phyloP scores from a whole-genome alignment of 2,888 invertebrate genomes.

The Stictocephala bisonia region DNA sequence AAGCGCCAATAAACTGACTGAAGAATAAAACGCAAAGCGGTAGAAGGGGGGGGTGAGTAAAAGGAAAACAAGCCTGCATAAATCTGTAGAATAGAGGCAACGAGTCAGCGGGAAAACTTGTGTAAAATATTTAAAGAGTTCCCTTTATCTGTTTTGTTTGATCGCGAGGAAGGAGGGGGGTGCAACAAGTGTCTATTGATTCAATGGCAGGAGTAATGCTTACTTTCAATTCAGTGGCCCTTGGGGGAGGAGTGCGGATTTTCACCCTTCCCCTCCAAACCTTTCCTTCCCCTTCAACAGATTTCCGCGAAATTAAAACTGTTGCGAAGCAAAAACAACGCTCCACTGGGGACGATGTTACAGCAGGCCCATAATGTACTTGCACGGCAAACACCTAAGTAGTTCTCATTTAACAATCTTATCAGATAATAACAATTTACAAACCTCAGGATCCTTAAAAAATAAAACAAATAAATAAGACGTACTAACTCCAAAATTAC shows the following conservation, averaged over 20 bases:
- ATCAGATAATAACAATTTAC: too few relatives aligned
- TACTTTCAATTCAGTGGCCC: slow-evolving; percentile 24
- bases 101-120: slow-evolving; percentile 34
- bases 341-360: too few relatives aligned
- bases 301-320: slow-evolving; percentile 2
- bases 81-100: slow-evolving; percentile 27
- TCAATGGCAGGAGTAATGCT: neutral
- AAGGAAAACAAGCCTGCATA: slow-evolving; percentile 29
- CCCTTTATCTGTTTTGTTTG: slow-evolving; percentile 38
- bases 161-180: neutral
- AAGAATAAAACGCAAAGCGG: slow-evolving; percentile 1
- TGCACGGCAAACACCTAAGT: too few relatives aligned
- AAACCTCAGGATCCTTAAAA: too few relatives aligned
- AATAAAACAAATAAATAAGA: too few relatives aligned
- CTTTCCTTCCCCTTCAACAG: neutral
- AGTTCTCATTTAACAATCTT: too few relatives aligned
- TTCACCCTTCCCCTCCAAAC: neutral
- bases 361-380: too few relatives aligned
- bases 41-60: neutral
- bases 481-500: too few relatives aligned
- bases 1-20: slow-evolving; percentile 9
- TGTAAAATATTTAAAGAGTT: slow-evolving; percentile 41
- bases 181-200: slow-evolving; percentile 35
- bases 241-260: neutral
- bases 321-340: too few relatives aligned